Evolutionary conservation across 1,140 invertebrate species (phyloP), one percentile per base, ranked within the genome.

Genomic region (Drosophila littoralis): DNA sequence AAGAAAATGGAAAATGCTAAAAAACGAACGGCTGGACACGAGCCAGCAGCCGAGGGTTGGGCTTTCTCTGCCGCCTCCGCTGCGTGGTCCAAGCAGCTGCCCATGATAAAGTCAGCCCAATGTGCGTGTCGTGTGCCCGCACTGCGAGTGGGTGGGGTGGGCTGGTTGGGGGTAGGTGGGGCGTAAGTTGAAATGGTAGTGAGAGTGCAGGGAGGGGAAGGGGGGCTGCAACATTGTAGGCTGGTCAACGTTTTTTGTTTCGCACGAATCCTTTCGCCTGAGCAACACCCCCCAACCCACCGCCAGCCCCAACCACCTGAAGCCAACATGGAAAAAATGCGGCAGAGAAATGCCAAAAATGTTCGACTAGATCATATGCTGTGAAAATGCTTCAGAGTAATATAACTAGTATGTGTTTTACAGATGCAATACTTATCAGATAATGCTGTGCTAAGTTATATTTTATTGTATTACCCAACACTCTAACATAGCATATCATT

Each of bases 1-100:
- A 88, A 88, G 84, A 88, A 88, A 88, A 89, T 88, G 83, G 80
- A 88, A 88, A 88, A 89, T 89, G 84, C 84, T 89, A 83, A 88
- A 88, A 88, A 88, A 88, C 70, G 70, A 63, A 65, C 22, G 7
- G 46, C 67, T 73, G 65, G 75, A 51, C 58, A 64, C 70, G 64
- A 54, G 59, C 71, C 35, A 46, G 33, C 58, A 40, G 36, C 61
- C 60, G 60, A 72, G 82, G 82, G 81, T 75, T 85, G 66, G 61
- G 68, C 55, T 65, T 46, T 51, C 43, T 58, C 38, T 69, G 38
- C 35, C 17, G 22, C 50, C 36, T 10, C 33, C 12, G 36, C 32
- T 7, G 43, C 40, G 40, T n/a, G 36, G 57, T 46, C 61, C 32
- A 55, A 46, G 54, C 57, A n/a, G 42, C 45, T 59, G 52, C 28